Evolutionary conservation across 2,888 invertebrate species (phyloP), one percentile per base, ranked within the genome.

Genomic region (Sturmia bella): DNA sequence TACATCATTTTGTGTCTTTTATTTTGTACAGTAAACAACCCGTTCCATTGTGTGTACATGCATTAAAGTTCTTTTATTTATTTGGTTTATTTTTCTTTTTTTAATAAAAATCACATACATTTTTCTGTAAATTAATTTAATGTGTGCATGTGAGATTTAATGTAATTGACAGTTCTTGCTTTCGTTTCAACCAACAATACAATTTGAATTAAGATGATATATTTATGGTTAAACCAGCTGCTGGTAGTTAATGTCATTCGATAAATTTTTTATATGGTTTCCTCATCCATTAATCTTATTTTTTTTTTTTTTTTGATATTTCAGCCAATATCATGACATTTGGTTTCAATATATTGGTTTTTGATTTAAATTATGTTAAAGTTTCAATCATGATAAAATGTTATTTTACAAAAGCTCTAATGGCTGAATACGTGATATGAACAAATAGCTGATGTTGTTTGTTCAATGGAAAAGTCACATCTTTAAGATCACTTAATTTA

Each of bases 91-190:
- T 39, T 61, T 32, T 32, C 39, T 50, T 27, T 57, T 17, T 59
- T 70, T 39, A 24, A 39, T 17, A 45, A 54, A 61, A 59, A 43
- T 69, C 45, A 17, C 17, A 54, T 48, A n/a, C 24, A n/a, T 24
- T 74, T 41, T 78, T 66, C 52, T 54, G 4, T 3, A 64, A 72
- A 59, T 64, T 19, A 52, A 72, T 54, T 78, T 43, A 21, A 78
- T 64, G 52, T 64, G 52, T 54, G 41, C 32, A 39, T 50, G 48
- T 17, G 70, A 41, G 70, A 57, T 57, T 59, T 78, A 78, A 72
- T 64, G 57, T 43, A 57, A 57, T 64, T 78, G 77, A 64, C 70
- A 78, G 77, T 57, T 76, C 43, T 52, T 27, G 66, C 12, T 64
- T 57, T 66, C n/a, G 15, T 45, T 45, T 32, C 19, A n/a, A 54